phyloP scores from a whole-genome alignment of 2,797 vertebrate species.

The Acipenser ruthenus region DNA sequence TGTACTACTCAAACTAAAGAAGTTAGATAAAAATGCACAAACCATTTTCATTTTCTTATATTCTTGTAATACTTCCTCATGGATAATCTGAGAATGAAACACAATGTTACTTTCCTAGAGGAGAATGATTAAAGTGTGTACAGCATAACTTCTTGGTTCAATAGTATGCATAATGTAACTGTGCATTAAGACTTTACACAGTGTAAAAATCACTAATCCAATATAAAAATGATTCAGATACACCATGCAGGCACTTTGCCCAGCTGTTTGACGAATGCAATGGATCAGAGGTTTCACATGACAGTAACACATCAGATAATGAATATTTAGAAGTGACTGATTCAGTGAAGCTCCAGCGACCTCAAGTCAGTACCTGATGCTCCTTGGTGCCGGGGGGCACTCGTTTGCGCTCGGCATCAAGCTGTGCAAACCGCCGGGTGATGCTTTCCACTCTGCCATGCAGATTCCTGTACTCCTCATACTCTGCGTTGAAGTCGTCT shows the following conservation, averaged over 20 bases:
- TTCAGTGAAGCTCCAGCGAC: no score
- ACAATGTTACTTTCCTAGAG: background rate
- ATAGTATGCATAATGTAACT: no score
- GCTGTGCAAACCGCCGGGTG: conserved; percentile 65
- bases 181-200: no score
- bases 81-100: conserved; percentile 58
- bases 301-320: no score
- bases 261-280: conserved; percentile 14
- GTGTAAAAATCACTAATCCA: no score
- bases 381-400: conserved; percentile 71
- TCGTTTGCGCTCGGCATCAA: conserved; percentile 64
- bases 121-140: no score
- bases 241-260: background rate
- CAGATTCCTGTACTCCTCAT: conserved; percentile 74
- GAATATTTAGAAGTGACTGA: no score
- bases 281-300: no score
- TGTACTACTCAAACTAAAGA: background rate
- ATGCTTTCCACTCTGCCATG: conserved; percentile 69
- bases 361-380: conserved; percentile 57
- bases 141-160: no score
- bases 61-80: conserved; percentile 76
- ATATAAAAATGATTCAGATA: background rate
- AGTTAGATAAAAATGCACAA: conserved; percentile 17
- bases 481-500: conserved; percentile 82
- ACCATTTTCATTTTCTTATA: conserved; percentile 84